These are phyloP conservation scores for Heliconius himera DNA, from an alignment of 1,140 invertebrate genomes.

Conservation along the genomic window DNA sequence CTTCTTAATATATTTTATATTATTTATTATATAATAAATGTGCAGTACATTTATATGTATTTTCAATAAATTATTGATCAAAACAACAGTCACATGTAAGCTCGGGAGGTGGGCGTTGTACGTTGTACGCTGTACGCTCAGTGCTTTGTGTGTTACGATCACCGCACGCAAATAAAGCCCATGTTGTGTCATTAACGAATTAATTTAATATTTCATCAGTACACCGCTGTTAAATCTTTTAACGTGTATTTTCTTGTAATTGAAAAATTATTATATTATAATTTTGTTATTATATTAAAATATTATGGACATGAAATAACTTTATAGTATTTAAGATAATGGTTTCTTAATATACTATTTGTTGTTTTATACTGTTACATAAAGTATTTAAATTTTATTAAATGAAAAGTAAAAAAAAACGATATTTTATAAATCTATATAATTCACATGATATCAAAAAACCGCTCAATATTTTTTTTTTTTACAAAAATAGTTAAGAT, in stretches of 20 bases:
- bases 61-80: conserved; percentile 20
- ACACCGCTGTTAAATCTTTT: conserved; percentile 13
- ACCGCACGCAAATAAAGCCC: conserved; percentile 14
- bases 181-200: conserved; percentile 19
- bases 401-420: too few species aligned
- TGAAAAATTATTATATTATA: neutral
- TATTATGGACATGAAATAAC: neutral
- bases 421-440: too few species aligned
- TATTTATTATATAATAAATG: conserved; percentile 11
- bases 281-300: neutral
- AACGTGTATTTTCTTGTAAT: neutral
- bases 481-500: too few species aligned
- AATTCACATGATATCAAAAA: too few species aligned
- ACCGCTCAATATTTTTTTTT: too few species aligned
- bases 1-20: neutral
- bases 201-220: conserved; percentile 21
- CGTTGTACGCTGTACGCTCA: neutral
- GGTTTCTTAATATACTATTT: too few species aligned
- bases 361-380: too few species aligned
- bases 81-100: conserved; percentile 15
- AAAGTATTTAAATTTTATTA: too few species aligned
- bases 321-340: too few species aligned
- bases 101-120: conserved; percentile 16
- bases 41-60: too few species aligned
- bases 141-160: conserved; percentile 21